phyloP scores from a whole-genome alignment of 2,888 invertebrate species.

The Penaeus monodon region DNA sequence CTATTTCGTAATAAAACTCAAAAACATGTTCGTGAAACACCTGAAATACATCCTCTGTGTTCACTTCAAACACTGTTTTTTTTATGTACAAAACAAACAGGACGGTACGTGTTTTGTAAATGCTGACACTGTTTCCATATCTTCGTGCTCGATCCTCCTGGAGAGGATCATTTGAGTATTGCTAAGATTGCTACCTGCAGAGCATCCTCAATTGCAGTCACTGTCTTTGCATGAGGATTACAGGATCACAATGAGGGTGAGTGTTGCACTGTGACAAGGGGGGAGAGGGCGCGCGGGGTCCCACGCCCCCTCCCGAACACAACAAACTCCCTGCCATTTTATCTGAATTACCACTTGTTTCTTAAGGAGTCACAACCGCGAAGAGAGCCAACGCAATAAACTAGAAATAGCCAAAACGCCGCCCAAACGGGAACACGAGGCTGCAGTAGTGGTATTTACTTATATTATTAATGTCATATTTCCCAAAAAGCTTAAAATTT shows the following conservation, averaged over 20 bases:
- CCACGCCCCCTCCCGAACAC: not conserved
- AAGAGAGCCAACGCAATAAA: no score
- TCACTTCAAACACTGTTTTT: conserved; percentile 50
- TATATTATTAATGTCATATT: no score
- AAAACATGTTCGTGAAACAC: conserved; percentile 39
- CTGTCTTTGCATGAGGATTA: not conserved
- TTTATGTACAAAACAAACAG: conserved; percentile 55
- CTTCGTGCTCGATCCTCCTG: not conserved
- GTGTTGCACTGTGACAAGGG: not conserved
- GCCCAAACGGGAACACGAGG: no score
- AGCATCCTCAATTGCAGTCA: not conserved
- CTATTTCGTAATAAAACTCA: conserved; percentile 44
- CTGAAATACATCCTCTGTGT: conserved; percentile 48
- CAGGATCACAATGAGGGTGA: not conserved
- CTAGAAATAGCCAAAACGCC: no score
- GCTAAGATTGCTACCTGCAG: conserved; percentile 17
- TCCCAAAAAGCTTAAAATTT: no score
- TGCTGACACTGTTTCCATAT: conserved; percentile 46
- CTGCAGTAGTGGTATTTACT: no score
- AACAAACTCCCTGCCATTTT: no score
- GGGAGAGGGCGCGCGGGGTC: not conserved
- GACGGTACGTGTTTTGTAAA: conserved; percentile 60
- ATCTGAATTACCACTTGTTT: no score
- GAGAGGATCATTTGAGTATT: conserved; percentile 34
- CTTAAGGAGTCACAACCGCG: no score